Percentiles rank a stretch among this genome's conserved stretches.
Conservation (phyloP, 2,113 vertebrate genomes). For the Dipodomys spectabilis region DNA sequence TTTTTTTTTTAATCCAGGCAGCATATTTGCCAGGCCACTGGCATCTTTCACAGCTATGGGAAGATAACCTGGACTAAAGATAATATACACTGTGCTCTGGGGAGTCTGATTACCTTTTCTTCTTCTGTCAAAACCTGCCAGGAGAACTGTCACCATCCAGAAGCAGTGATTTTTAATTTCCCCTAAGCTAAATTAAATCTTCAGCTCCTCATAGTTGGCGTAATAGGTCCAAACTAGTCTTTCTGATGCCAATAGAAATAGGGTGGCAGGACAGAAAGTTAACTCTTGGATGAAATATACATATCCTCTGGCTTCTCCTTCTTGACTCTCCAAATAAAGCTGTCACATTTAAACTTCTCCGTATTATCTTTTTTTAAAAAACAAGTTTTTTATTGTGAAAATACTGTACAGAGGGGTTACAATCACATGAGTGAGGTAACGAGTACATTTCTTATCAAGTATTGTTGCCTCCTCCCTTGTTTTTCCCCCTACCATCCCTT, state of each 20-base stretch:
- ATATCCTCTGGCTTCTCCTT: not conserved
- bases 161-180: constrained; percentile 63
- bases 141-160: constrained; percentile 9
- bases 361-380: not conserved
- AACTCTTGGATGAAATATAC: not conserved
- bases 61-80: constrained; percentile 8
- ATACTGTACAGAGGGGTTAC: no score
- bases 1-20: not conserved
- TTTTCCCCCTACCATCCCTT: no score
- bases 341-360: not conserved
- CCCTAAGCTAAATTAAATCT: constrained; percentile 18
- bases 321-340: not conserved
- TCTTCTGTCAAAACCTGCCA: constrained; percentile 23
- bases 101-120: constrained; percentile 27
- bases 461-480: no score
- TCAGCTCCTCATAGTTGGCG: not conserved
- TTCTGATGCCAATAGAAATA: not conserved
- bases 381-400: no score
- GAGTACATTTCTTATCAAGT: no score
- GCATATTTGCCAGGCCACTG: constrained; percentile 30
- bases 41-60: not conserved
- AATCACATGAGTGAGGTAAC: no score
- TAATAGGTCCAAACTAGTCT: constrained; percentile 12
- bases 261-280: not conserved
- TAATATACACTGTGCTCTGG: not conserved